A percentile compares a stretch with the other conserved stretches of the same genome.
Conservation (phyloP, 2,888 invertebrate species). For the Branchellion lobata region DNA sequence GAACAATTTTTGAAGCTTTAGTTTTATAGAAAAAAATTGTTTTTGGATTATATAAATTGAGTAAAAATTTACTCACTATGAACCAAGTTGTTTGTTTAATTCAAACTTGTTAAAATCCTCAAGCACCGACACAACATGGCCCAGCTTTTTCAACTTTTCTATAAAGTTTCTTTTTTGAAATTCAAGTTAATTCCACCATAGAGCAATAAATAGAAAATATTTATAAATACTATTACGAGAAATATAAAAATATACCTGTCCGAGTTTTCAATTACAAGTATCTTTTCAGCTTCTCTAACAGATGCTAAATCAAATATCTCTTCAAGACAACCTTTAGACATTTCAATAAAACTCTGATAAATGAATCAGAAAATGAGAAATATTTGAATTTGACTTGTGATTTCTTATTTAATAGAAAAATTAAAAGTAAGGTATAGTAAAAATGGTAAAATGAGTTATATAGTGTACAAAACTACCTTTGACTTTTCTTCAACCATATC, state of each 20-base stretch:
- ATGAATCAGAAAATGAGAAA: too few species aligned
- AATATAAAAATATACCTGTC: not conserved
- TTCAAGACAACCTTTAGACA: not conserved
- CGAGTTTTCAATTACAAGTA: not conserved
- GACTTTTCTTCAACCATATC: too few species aligned
- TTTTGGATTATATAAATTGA: too few species aligned
- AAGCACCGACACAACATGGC: not conserved
- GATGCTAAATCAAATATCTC: not conserved
- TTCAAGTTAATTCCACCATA: too few species aligned
- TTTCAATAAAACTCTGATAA: too few species aligned
- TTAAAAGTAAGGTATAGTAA: too few species aligned
- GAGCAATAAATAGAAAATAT: not conserved
- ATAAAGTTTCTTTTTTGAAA: conserved; percentile 5
- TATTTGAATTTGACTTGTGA: too few species aligned
- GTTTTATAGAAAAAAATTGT: too few species aligned
- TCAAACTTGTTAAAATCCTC: conserved; percentile 3
- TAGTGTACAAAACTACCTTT: too few species aligned
- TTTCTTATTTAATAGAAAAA: too few species aligned
- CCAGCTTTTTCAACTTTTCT: not conserved
- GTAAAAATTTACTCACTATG: not conserved
- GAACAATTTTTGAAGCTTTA: too few species aligned
- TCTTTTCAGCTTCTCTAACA: not conserved
- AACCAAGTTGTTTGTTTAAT: not conserved
- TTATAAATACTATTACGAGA: not conserved
- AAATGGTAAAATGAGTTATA: too few species aligned